Conservation (phyloP, 2,797 vertebrate genomes). For the Schizopygopsis malacanthus region DNA sequence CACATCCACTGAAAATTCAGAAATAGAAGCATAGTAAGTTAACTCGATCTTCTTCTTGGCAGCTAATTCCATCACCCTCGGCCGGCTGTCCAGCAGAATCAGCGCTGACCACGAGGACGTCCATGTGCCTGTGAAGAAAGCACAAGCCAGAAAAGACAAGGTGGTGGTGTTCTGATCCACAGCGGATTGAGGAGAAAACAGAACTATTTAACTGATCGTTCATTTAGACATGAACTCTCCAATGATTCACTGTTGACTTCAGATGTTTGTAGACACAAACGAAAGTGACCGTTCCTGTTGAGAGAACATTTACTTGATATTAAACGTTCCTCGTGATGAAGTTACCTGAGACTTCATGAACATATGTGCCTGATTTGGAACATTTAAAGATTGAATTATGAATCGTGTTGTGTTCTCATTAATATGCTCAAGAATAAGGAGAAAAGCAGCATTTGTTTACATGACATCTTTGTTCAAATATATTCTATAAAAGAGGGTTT, state of each 20-base stretch:
- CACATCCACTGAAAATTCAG: not conserved
- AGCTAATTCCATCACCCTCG: constrained; percentile 86
- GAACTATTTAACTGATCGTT: not conserved
- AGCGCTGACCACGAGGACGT: constrained; percentile 93
- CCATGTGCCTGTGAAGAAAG: constrained; percentile 72
- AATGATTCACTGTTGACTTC: not conserved
- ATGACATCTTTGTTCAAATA: not conserved
- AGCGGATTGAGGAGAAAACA: not conserved
- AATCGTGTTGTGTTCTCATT: too few relatives aligned
- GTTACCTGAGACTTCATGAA: too few relatives aligned
- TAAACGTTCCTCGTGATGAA: not conserved
- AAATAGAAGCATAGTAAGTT: not conserved
- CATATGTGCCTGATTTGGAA: not conserved
- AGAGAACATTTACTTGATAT: not conserved
- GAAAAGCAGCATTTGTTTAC: constrained; percentile 13
- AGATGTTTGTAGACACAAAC: not conserved
- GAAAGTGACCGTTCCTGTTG: not conserved
- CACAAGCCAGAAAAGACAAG: constrained; percentile 78
- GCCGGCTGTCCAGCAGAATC: constrained; percentile 87
- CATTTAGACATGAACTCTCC: not conserved
- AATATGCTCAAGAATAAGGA: not conserved
- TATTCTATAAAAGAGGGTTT: not conserved
- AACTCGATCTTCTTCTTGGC: not conserved
- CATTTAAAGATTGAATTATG: not conserved
- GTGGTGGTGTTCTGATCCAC: constrained; percentile 86